A percentile compares a stretch with the other conserved stretches of the same genome.
These are phyloP conservation scores for Scyliorhinus canicula DNA, from an alignment of 2,797 vertebrate genomes.

Conservation along the genomic window DNA sequence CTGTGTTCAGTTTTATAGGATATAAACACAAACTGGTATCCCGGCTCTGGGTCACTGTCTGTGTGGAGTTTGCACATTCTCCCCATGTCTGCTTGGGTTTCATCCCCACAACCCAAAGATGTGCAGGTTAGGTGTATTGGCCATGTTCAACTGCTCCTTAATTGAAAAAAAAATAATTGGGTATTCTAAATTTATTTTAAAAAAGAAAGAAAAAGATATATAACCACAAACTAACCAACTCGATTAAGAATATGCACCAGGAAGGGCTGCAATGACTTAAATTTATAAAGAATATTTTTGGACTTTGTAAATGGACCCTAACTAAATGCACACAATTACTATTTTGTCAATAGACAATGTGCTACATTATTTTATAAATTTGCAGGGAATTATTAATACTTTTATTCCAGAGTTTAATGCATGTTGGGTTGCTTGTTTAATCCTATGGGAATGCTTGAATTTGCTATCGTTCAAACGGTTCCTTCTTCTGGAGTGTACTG, in stretches of 20 bases:
- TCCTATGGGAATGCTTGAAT: constrained; percentile 30
- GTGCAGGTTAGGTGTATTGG: no score
- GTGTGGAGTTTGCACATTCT: no score
- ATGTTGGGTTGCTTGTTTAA: not conserved
- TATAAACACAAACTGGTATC: not conserved
- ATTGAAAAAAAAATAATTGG: no score
- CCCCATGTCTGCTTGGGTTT: no score
- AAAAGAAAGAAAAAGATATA: no score
- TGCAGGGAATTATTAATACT: not conserved
- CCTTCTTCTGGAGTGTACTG: not conserved
- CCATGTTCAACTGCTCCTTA: no score
- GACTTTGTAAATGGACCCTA: not conserved
- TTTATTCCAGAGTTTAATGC: not conserved
- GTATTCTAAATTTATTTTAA: no score
- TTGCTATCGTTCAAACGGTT: not conserved
- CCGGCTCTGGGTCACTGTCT: no score
- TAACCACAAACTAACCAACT: not conserved
- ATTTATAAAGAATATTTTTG: not conserved
- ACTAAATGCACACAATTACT: not conserved
- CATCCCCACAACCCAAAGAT: no score
- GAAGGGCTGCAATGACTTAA: not conserved
- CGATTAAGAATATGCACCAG: not conserved
- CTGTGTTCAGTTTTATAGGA: not conserved
- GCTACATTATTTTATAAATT: not conserved
- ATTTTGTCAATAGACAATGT: not conserved